A percentile compares a stretch with the other conserved stretches of the same genome.
These are phyloP conservation scores for Himantopus leucocephalus DNA, from an alignment of 2,113 vertebrate genomes.

Conservation along the genomic window DNA sequence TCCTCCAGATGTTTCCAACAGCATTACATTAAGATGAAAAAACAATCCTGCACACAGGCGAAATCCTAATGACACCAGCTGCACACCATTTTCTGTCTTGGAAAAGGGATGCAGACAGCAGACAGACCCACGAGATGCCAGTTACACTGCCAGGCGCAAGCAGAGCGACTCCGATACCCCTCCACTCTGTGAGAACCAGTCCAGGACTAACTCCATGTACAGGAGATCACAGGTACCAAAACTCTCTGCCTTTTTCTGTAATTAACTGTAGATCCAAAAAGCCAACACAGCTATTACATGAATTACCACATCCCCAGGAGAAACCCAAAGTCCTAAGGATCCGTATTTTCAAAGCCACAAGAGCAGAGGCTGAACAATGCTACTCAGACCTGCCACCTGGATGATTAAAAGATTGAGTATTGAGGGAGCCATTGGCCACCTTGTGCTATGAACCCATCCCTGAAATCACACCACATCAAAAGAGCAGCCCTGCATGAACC, in stretches of 20 bases:
- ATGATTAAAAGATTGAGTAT: neutral
- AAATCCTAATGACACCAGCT: neutral
- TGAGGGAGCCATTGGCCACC: neutral
- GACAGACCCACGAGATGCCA: neutral
- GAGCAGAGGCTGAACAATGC: neutral
- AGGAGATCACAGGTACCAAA: neutral
- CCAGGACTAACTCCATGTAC: rapidly evolving
- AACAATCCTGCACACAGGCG: rapidly evolving
- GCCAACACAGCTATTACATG: rapidly evolving
- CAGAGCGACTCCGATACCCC: neutral
- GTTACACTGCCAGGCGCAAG: neutral
- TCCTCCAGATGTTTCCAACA: neutral
- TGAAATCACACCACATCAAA: rapidly evolving
- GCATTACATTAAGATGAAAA: neutral
- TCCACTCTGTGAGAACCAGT: rapidly evolving
- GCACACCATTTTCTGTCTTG: neutral
- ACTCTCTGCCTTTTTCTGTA: neutral
- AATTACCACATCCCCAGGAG: neutral
- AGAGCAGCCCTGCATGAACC: neutral
- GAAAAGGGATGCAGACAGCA: neutral
- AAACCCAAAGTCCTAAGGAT: neutral
- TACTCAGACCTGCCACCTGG: neutral
- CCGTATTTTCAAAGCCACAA: neutral
- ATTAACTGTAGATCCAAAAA: neutral
- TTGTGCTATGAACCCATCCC: neutral